These are phyloP conservation scores for Sinocyclocheilus anophthalmus DNA, from an alignment of 2,113 vertebrate species.

Conservation along the genomic window DNA sequence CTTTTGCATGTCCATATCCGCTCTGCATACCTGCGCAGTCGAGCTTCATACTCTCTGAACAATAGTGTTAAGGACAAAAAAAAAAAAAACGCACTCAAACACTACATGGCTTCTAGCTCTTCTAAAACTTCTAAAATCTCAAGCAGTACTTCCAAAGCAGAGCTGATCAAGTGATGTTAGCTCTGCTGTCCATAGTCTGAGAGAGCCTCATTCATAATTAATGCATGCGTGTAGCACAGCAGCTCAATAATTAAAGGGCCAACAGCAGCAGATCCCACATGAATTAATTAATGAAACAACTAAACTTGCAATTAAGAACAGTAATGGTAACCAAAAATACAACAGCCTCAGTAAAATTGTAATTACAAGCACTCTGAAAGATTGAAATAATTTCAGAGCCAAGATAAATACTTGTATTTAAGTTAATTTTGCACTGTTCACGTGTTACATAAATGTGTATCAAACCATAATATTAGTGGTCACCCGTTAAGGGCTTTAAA, in stretches of 20 bases:
- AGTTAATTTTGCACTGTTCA: not conserved
- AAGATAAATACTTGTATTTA: not conserved
- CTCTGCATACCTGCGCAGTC: slow-evolving; percentile 86
- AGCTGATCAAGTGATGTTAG: not conserved
- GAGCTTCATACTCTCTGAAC: slow-evolving; percentile 91
- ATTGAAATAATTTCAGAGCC: not conserved
- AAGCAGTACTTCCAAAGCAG: not conserved
- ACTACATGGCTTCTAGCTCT: not conserved
- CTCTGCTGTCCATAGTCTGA: not conserved
- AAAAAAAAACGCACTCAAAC: not conserved
- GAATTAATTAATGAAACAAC: too few relatives aligned
- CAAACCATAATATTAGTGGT: not conserved
- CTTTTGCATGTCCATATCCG: slow-evolving; percentile 98
- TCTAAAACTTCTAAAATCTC: not conserved
- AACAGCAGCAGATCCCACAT: not conserved
- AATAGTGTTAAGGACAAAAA: slow-evolving; percentile 81
- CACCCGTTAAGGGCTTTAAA: not conserved
- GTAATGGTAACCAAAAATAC: not conserved
- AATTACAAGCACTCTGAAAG: not conserved
- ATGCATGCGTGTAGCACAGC: slow-evolving; percentile 35
- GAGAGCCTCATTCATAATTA: slow-evolving; percentile 49
- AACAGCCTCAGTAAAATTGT: not conserved
- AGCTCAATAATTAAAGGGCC: slow-evolving; percentile 59
- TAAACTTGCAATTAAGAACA: not conserved
- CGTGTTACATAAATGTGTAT: not conserved